Percentiles rank a stretch among this genome's conserved stretches.
phyloP scores from a whole-genome alignment of 2,888 invertebrate genomes.

The Tridacna crocea region DNA sequence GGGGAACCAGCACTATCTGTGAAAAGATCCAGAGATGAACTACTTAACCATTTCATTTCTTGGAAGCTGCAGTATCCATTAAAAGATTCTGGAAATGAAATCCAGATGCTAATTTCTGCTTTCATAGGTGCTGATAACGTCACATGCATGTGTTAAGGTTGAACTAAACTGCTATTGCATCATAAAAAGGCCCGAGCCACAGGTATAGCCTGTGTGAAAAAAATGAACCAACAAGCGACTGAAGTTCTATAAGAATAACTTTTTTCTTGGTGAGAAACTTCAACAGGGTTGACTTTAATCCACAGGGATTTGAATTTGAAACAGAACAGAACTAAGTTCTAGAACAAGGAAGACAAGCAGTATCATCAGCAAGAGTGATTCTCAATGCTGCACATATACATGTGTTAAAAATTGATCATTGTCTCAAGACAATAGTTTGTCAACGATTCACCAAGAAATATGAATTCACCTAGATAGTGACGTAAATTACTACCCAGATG shows the following conservation, averaged over 20 bases:
- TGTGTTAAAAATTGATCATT: background rate
- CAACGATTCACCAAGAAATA: background rate
- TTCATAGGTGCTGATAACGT: constrained; percentile 10
- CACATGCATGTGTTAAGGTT: constrained; percentile 21
- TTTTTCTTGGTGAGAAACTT: too few species aligned
- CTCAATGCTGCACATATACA: background rate
- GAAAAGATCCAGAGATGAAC: background rate
- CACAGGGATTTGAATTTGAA: constrained; percentile 4
- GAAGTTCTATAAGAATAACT: constrained; percentile 13
- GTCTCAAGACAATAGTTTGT: too few species aligned
- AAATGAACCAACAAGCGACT: constrained; percentile 22
- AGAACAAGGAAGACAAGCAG: constrained; percentile 24
- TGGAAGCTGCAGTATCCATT: background rate
- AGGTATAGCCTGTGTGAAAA: constrained; percentile 15
- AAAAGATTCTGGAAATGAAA: background rate
- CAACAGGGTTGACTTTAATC: too few species aligned
- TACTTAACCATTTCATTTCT: background rate
- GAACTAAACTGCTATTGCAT: constrained; percentile 11
- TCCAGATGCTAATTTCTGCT: background rate
- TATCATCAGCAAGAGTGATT: constrained; percentile 25
- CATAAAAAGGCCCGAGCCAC: constrained; percentile 37
- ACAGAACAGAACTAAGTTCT: constrained; percentile 22
- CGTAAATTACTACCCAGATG: background rate
- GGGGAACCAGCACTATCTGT: constrained; percentile 11
- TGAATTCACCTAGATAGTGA: background rate